These are phyloP conservation scores for Steinernema hermaphroditum DNA, from an alignment of 2,888 invertebrate species.

Conservation along the genomic window DNA sequence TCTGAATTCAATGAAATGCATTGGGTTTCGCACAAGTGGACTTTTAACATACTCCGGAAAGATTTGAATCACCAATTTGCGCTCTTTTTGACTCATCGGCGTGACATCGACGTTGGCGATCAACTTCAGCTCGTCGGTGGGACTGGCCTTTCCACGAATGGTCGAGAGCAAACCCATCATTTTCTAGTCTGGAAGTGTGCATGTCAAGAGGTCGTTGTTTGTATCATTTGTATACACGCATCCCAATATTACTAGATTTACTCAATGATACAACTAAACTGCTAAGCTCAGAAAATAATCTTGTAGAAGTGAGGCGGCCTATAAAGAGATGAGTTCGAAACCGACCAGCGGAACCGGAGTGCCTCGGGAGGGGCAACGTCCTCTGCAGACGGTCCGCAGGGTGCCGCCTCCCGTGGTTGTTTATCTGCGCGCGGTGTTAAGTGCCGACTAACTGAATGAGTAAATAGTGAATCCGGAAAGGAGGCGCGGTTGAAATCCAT, in stretches of 20 bases:
- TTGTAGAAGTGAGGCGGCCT: too few species aligned
- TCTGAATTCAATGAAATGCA: conserved; percentile 37
- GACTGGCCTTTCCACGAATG: conserved; percentile 47
- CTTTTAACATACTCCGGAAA: conserved; percentile 42
- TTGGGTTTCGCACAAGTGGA: not conserved
- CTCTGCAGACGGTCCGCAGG: not conserved
- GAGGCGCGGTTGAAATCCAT: conserved; percentile 28
- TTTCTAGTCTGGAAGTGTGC: too few species aligned
- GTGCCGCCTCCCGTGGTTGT: conserved; percentile 16
- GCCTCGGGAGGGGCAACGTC: not conserved
- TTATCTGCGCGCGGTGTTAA: conserved; percentile 29
- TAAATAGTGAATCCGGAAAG: conserved; percentile 27
- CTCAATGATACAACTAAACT: too few species aligned
- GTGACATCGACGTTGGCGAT: conserved; percentile 47
- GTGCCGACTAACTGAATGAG: conserved; percentile 28
- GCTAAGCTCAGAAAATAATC: too few species aligned
- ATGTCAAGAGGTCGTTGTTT: too few species aligned
- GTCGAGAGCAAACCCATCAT: conserved; percentile 55
- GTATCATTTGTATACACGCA: too few species aligned
- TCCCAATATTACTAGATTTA: too few species aligned
- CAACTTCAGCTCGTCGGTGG: conserved; percentile 39
- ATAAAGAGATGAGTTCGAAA: too few species aligned
- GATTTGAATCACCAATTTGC: conserved; percentile 51
- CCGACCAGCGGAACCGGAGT: not conserved
- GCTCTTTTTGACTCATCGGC: conserved; percentile 46